These are phyloP conservation scores for Drosophila persimilis DNA, from an alignment of 1,140 invertebrate genomes.

Conservation along the genomic window DNA sequence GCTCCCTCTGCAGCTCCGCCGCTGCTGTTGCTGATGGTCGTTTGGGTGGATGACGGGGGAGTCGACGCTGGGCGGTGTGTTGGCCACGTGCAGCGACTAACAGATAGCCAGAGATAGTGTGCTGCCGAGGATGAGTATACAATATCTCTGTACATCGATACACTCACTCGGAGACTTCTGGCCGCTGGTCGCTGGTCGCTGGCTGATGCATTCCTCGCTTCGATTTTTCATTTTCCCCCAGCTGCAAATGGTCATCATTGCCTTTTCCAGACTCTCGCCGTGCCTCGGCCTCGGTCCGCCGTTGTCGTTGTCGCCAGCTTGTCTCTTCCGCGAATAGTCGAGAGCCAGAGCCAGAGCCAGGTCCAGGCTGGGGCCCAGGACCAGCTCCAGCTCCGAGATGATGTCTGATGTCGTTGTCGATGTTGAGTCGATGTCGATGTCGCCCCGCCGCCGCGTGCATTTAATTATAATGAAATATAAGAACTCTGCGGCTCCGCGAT, in stretches of 20 bases:
- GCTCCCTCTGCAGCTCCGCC: conserved; percentile 2
- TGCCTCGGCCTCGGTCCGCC: conserved; percentile 10
- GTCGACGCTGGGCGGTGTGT: neutral
- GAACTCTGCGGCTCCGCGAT: conserved; percentile 19
- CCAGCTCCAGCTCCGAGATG: conserved; percentile 7
- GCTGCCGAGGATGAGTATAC: conserved; percentile 35
- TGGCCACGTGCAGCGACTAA: conserved; percentile 80
- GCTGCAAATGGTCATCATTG: conserved; percentile 73
- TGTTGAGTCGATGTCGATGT: conserved; percentile 2
- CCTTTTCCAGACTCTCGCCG: conserved; percentile 59
- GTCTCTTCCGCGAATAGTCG: conserved; percentile 79
- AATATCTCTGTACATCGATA: conserved; percentile 63
- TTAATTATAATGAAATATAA: conserved; percentile 72
- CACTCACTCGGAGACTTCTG: conserved; percentile 49
- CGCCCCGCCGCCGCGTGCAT: conserved; percentile 44
- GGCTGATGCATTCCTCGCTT: conserved; percentile 68
- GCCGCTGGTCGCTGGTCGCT: conserved; percentile 49
- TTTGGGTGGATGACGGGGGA: neutral
- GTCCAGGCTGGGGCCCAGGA: conserved; percentile 19
- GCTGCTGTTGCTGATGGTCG: conserved; percentile 6
- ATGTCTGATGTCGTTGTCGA: conserved; percentile 14
- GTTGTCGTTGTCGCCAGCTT: conserved; percentile 76
- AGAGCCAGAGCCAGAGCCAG: conserved; percentile 14
- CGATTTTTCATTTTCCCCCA: conserved; percentile 51
- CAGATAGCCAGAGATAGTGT: conserved; percentile 60